Base-by-base conservation (phyloP, 1,140 invertebrate genomes). In the Atta cephalotes region DNA sequence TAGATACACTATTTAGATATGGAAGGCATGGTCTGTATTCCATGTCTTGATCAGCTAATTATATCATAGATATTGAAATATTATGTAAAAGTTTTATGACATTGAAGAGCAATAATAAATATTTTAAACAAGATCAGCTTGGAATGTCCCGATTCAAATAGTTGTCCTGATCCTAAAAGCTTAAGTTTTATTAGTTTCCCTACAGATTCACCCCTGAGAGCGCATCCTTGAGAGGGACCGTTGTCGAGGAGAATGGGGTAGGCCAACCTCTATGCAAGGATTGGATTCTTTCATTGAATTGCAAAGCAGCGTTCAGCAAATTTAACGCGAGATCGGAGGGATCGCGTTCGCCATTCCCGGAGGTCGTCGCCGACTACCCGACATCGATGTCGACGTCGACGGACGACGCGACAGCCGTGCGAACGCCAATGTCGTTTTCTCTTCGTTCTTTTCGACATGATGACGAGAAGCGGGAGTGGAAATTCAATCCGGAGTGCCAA, bases 261-360 rank as follows among this genome's bases (percentile, higher is more conserved):
- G 10, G 56, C 45, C n/a, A 31, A 63, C 18, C 77, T 89, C 21
- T 74, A 86, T 77, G 60, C 74, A 79, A 88, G 89, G 72, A 91
- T 91, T 88, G 81, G 85, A 91, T 91, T 87, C 89, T 87, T 91
- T 88, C 90, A 91, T 91, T 91, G 90, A 91, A 91, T 91, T 91
- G 90, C 90, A 91, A 91, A 91, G 87, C 68, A 91, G 87, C 77
- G 80, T 91, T 89, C 89, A 85, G 62, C 85, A 87, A 91, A 91
- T 91, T 91, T 91, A 91, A 91, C 90, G 89, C 88, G 72, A 84
- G 71, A 84, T 82, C 87, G 85, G 89, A 82, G 74, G 62, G 66
- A 85, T 79, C 65, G 89, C 87, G 89, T 86, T 81, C 89, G 49
- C 80, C 72, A 84, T 76, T 87, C 51, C 31, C 16, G 74, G 12